phyloP scores from a whole-genome alignment of 2,113 vertebrate species.

The Thamnophis sirtalis region DNA sequence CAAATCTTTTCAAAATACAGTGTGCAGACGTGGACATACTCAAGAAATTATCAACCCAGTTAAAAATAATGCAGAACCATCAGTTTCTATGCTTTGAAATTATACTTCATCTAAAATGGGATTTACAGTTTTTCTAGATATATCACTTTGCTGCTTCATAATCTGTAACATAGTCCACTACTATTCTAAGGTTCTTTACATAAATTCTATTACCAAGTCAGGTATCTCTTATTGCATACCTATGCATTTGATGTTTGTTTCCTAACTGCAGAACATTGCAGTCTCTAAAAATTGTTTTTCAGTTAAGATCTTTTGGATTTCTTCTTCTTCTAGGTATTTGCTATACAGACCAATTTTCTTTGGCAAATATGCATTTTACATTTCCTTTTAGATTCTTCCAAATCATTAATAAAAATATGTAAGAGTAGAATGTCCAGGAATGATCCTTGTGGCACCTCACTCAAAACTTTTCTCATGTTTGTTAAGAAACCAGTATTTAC shows the following conservation, averaged over 20 bases:
- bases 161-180: background rate
- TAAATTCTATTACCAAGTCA: background rate
- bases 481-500: background rate
- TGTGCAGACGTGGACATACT: background rate
- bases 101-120: background rate
- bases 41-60: background rate
- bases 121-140: background rate
- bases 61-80: background rate
- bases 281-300: background rate
- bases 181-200: background rate
- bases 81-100: background rate
- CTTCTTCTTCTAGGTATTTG: background rate
- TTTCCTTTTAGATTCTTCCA: background rate
- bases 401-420: background rate
- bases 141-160: background rate
- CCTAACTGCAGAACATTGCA: background rate
- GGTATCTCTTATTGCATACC: background rate
- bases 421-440: background rate
- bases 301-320: background rate
- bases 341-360: background rate
- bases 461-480: background rate
- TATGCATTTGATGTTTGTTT: background rate
- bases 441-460: background rate
- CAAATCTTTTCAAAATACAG: background rate
- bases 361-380: background rate